Evolutionary conservation across 2,797 vertebrate species (phyloP).

Genomic region (Eulemur coronatus): DNA sequence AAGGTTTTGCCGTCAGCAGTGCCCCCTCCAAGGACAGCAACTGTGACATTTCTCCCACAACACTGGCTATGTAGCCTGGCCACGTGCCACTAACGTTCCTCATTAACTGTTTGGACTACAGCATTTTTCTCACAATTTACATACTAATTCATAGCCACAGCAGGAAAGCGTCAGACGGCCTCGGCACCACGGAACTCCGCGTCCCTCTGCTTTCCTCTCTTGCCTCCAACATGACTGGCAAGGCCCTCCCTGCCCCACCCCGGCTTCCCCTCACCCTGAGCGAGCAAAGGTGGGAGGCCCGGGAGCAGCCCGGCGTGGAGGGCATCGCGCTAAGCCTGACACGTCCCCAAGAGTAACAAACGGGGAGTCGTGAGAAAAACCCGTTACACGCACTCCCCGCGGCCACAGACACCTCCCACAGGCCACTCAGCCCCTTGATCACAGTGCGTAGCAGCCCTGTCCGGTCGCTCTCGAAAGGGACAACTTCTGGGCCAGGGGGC

Average conservation of each 20-base stretch:
- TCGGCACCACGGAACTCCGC: not conserved
- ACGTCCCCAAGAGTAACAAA: not conserved
- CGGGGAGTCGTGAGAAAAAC: not conserved
- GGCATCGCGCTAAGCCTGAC: not conserved
- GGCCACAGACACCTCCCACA: not conserved
- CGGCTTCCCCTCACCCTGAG: not conserved
- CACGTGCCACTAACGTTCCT: fast-evolving
- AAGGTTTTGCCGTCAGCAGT: not conserved
- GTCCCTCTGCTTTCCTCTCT: not conserved
- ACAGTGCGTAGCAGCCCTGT: not conserved
- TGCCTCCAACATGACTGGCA: not conserved
- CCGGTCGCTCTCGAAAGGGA: not conserved
- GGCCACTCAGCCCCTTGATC: not conserved
- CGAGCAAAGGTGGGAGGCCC: not conserved
- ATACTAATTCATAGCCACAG: too few relatives aligned
- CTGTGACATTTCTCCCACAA: not conserved
- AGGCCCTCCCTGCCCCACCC: not conserved
- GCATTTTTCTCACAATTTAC: not conserved
- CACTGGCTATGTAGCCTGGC: not conserved
- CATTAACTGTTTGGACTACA: not conserved
- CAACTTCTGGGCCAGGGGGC: not conserved
- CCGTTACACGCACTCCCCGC: not conserved
- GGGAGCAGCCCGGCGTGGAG: not conserved
- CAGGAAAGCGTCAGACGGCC: not conserved
- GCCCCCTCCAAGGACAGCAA: not conserved